Conservation (phyloP, 2,113 vertebrate genomes). For the Coregonus clupeaformis region DNA sequence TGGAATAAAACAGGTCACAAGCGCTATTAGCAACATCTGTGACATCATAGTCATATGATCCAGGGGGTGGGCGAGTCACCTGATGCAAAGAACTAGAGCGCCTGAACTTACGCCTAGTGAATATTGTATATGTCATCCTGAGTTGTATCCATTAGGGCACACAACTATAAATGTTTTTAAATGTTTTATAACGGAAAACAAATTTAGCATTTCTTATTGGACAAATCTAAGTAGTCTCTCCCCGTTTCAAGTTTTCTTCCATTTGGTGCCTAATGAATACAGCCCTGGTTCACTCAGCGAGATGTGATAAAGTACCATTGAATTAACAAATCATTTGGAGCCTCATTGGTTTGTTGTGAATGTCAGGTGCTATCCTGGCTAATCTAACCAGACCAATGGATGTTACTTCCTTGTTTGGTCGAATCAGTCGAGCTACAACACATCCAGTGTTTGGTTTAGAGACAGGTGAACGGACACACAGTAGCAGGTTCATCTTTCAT, state of each 20-base stretch:
- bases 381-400: not conserved
- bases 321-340: not conserved
- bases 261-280: not conserved
- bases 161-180: not conserved
- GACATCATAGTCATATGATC: constrained; percentile 55
- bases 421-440: not conserved
- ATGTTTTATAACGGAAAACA: too few relatives aligned
- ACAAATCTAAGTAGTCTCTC: too few relatives aligned
- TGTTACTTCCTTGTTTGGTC: not conserved
- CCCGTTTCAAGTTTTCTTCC: not conserved
- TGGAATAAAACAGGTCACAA: constrained; percentile 17
- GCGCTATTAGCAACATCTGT: not conserved
- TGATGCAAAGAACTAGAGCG: not conserved
- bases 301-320: too few relatives aligned
- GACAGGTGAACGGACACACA: not conserved
- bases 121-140: not conserved
- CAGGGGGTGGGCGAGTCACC: not conserved
- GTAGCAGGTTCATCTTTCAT: not conserved
- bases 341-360: not conserved
- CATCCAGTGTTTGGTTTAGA: not conserved
- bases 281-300: too few relatives aligned
- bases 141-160: not conserved
- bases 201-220: too few relatives aligned
- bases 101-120: not conserved
- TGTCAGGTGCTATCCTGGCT: not conserved